A percentile compares a stretch with the other conserved stretches of the same genome.
Evolutionary conservation across 2,113 vertebrate genomes (phyloP).

Genomic region (Solea solea): DNA sequence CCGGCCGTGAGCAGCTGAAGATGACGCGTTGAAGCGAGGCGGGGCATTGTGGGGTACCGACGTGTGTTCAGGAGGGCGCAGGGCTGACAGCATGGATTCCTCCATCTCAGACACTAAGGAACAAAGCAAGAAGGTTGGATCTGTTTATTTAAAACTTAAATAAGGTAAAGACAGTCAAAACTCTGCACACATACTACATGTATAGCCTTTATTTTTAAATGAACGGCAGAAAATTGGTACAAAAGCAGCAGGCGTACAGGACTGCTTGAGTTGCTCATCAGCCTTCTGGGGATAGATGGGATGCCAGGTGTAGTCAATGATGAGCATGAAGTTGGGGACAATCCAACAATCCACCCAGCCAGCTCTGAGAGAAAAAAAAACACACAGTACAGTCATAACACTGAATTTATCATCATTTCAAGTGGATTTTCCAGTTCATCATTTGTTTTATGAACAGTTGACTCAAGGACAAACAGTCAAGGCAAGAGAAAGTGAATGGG

Average conservation of each 20-base stretch:
- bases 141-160: neutral
- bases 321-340: slow-evolving; percentile 93
- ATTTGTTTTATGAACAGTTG: slow-evolving; percentile 53
- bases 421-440: slow-evolving; percentile 54
- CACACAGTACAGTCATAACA: slow-evolving; percentile 5
- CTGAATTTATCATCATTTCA: slow-evolving; percentile 39
- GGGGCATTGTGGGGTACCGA: slow-evolving; percentile 77
- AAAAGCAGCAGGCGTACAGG: slow-evolving; percentile 81
- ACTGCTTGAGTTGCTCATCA: slow-evolving; percentile 95
- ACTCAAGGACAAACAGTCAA: slow-evolving; percentile 31
- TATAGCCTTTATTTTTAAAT: neutral
- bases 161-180: neutral
- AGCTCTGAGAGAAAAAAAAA: slow-evolving; percentile 77
- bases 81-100: slow-evolving; percentile 91
- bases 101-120: slow-evolving; percentile 94
- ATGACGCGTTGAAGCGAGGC: slow-evolving; percentile 61
- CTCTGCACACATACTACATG: neutral
- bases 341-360: slow-evolving; percentile 99
- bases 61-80: slow-evolving; percentile 85
- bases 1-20: slow-evolving; percentile 70
- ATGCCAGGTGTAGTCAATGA: slow-evolving; percentile 97
- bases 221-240: neutral
- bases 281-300: slow-evolving; percentile 97
- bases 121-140: neutral
- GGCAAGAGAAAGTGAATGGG: slow-evolving; percentile 40